Evolutionary conservation across 2,113 vertebrate species (phyloP).

Genomic region (Trematomus loennbergii): DNA sequence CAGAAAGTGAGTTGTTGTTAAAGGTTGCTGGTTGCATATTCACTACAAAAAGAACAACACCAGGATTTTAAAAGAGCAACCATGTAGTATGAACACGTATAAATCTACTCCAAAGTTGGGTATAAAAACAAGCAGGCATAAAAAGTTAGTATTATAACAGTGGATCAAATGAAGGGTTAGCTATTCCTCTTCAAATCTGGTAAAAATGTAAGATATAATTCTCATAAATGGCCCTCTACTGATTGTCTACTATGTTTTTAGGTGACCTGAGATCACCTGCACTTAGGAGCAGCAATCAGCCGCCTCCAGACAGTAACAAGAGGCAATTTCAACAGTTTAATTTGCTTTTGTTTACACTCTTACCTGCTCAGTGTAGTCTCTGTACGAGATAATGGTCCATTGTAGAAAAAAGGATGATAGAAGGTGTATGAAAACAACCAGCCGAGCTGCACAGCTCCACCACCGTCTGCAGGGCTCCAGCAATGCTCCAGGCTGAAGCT

Average conservation of each 20-base stretch:
- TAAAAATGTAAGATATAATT: not conserved
- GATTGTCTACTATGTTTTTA: not conserved
- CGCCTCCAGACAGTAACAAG: slow-evolving; percentile 6
- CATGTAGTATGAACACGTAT: not conserved
- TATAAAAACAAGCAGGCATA: not conserved
- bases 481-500: slow-evolving; percentile 94
- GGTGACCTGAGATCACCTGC: slow-evolving; percentile 4
- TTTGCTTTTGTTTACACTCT: slow-evolving; percentile 20
- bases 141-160: not conserved
- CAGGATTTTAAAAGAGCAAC: not conserved
- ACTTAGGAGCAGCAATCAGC: slow-evolving; percentile 12
- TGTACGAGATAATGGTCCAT: slow-evolving; percentile 91
- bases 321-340: not conserved
- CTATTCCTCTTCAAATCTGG: not conserved
- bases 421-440: slow-evolving; percentile 93
- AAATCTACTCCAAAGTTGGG: not conserved
- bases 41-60: not conserved
- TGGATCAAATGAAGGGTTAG: not conserved
- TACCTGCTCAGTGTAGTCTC: slow-evolving; percentile 91
- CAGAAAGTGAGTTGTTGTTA: slow-evolving; percentile 22
- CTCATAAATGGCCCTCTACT: not conserved
- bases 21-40: not conserved
- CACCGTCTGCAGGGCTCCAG: slow-evolving; percentile 77
- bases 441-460: slow-evolving; percentile 78
- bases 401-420: slow-evolving; percentile 96